phyloP scores from a whole-genome alignment of 64 coral and sea anemone species.

The Catalaphyllia jardinei region DNA sequence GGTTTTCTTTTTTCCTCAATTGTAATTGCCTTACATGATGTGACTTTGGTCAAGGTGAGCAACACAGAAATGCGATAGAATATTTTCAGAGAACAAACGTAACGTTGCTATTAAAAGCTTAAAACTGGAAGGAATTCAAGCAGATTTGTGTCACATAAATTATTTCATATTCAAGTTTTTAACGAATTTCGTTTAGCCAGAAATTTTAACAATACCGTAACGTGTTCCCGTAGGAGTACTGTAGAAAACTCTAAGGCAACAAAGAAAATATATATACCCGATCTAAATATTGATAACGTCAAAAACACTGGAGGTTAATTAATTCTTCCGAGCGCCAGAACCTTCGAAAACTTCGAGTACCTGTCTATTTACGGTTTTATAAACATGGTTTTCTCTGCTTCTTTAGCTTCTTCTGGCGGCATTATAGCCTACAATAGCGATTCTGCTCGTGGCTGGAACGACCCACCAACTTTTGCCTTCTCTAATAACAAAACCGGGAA shows the following conservation, averaged over 20 bases:
- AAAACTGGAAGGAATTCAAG: not conserved
- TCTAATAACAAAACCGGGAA: slow-evolving; percentile 64
- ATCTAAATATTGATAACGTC: slow-evolving; percentile 13
- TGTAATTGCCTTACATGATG: not conserved
- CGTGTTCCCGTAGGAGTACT: not conserved
- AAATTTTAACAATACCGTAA: not conserved
- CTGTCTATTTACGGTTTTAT: not conserved
- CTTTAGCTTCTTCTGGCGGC: slow-evolving; percentile 59
- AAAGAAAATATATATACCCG: slow-evolving; percentile 25
- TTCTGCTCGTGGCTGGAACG: slow-evolving; percentile 96
- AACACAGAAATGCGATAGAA: no score
- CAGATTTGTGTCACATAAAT: not conserved
- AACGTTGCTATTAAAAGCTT: no score
- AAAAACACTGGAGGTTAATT: not conserved
- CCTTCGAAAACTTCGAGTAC: not conserved
- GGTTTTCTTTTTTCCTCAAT: not conserved
- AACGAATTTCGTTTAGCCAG: not conserved
- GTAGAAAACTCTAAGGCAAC: slow-evolving; percentile 34
- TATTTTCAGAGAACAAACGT: no score
- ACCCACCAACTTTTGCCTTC: slow-evolving; percentile 95
- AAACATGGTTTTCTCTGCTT: not conserved
- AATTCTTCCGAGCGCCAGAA: not conserved
- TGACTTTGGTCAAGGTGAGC: no score
- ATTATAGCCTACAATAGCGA: slow-evolving; percentile 98
- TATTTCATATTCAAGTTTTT: not conserved